Evolutionary conservation across 64 coral and sea anemone genomes (phyloP).

Genomic region (Orbicella faveolata): DNA sequence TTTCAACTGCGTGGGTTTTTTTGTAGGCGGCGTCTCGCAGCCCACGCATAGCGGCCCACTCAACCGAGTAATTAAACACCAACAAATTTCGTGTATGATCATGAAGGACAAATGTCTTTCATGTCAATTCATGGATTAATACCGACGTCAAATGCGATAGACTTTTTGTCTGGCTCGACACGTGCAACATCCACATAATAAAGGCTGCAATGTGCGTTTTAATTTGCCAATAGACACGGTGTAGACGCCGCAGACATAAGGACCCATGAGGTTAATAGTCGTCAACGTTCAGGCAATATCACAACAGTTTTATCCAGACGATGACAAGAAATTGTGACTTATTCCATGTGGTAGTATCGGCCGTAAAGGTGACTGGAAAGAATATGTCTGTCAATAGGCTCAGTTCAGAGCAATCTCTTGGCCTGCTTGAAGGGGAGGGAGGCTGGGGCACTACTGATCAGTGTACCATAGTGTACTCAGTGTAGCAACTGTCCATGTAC

Average conservation of each 20-base stretch:
- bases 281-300: background rate
- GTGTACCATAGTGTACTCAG: too few species aligned
- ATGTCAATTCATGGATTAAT: background rate
- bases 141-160: background rate
- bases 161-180: constrained; percentile 2
- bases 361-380: too few species aligned
- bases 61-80: constrained; percentile 1
- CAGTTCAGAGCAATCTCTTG: too few species aligned
- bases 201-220: background rate
- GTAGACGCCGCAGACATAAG: background rate
- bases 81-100: background rate
- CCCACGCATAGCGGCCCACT: background rate
- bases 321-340: too few species aligned
- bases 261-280: background rate
- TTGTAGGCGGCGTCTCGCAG: background rate
- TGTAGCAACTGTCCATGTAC: too few species aligned
- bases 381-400: too few species aligned
- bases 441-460: too few species aligned
- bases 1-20: background rate
- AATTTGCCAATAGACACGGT: background rate
- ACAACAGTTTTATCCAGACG: too few species aligned
- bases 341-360: too few species aligned
- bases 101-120: constrained; percentile 1
- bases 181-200: background rate
- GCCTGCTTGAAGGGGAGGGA: too few species aligned